These are phyloP conservation scores for Brotula barbata DNA, from an alignment of 2,797 vertebrate genomes.

Conservation along the genomic window DNA sequence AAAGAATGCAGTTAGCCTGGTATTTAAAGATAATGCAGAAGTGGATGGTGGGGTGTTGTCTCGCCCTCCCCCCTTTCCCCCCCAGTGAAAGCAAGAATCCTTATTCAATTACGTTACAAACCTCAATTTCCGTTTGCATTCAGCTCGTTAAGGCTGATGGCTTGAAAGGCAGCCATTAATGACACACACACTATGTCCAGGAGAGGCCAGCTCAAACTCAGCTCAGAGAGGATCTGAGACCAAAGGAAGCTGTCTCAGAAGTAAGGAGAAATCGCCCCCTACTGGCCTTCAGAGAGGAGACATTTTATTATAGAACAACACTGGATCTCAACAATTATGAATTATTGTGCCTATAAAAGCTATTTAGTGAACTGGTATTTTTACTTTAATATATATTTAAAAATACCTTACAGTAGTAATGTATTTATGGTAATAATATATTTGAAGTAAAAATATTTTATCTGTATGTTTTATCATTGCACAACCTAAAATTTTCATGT, in stretches of 20 bases:
- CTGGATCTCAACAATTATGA: background rate
- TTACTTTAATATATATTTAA: too few relatives aligned
- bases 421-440: too few relatives aligned
- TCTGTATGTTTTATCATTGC: too few relatives aligned
- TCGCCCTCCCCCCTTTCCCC: conserved; percentile 25
- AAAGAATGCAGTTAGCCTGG: conserved; percentile 43
- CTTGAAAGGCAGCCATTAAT: conserved; percentile 65
- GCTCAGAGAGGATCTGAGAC: conserved; percentile 18
- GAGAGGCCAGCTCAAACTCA: conserved; percentile 27
- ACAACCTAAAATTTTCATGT: too few relatives aligned
- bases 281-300: conserved; percentile 39
- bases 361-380: background rate
- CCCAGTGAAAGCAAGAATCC: conserved; percentile 53
- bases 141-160: conserved; percentile 61
- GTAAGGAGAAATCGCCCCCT: conserved; percentile 63
- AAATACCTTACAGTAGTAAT: too few relatives aligned
- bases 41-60: conserved; percentile 45
- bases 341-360: background rate
- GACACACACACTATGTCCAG: conserved; percentile 24
- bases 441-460: too few relatives aligned
- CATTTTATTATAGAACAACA: background rate
- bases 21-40: conserved; percentile 62
- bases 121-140: conserved; percentile 68
- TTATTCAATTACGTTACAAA: conserved; percentile 72
- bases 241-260: background rate